These are phyloP conservation scores for Gadus macrocephalus DNA, from an alignment of 2,113 vertebrate genomes.

Conservation along the genomic window DNA sequence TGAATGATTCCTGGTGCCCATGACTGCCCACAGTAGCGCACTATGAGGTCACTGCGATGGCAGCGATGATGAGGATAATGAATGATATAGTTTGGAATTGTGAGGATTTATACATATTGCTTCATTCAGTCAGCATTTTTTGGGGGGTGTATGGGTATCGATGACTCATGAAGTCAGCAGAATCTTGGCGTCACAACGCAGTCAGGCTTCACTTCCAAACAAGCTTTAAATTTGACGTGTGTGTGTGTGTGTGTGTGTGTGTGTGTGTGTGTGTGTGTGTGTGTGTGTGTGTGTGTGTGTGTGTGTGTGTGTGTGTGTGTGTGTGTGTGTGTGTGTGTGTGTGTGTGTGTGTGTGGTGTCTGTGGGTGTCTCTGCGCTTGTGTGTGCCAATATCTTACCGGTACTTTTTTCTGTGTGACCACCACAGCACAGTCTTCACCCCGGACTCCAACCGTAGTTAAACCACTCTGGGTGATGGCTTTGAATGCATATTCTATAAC, in stretches of 20 bases:
- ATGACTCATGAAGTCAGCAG: constrained; percentile 18
- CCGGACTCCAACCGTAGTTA: constrained; percentile 72
- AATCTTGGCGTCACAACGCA: constrained; percentile 27
- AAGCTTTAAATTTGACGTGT: background rate
- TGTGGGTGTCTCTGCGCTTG: constrained; percentile 5
- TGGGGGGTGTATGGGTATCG: background rate
- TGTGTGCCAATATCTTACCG: constrained; percentile 50
- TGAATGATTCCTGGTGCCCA: background rate
- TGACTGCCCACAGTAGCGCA: background rate
- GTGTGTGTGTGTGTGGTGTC: constrained; percentile 9
- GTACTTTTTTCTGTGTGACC: constrained; percentile 77
- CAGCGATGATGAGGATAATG: background rate
- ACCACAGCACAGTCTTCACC: constrained; percentile 68
- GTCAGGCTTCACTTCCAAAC: constrained; percentile 21
- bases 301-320: constrained; percentile 19
- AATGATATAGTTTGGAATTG: no score
- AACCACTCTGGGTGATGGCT: constrained; percentile 67
- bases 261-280: constrained; percentile 10
- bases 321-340: constrained; percentile 7
- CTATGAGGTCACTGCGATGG: background rate
- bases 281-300: constrained; percentile 6
- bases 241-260: constrained; percentile 12
- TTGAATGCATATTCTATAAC: constrained; percentile 75
- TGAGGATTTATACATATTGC: no score
- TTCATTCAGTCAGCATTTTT: background rate